Evolutionary conservation across 2,888 invertebrate species (phyloP), one percentile per base, ranked within the genome.

Genomic region (Bembecia ichneumoniformis): DNA sequence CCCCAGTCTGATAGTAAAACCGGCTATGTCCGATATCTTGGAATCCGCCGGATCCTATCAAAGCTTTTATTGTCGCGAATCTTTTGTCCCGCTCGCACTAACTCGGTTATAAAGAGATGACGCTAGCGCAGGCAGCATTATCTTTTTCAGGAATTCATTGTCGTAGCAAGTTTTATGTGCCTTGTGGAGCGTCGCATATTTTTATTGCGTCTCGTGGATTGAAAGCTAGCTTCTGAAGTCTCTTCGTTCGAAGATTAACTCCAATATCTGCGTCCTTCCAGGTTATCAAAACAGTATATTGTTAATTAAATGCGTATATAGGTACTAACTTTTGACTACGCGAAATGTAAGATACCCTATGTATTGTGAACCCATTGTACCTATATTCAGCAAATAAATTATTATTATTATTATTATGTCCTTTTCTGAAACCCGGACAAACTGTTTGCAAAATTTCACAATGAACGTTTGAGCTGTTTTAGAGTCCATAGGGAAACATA

Each of bases 111-210:
- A 81, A 79, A 74, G 79, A 76, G 81, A 77, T 68, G 74, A 68
- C 71, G 70, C 66, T 64, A 67, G 64, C 56, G 61, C 63, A 63
- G 72, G 61, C 63, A 63, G 72, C 69, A 80, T 79, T 77, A 81
- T 82, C 82, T 82, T 83, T 84, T 84, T 80, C 82, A 80, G 78
- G 74, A 82, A 87, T 86, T 84, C 86, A 87, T 83, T 82, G 86
- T 83, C 82, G 81, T 79, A 71, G 71, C 69, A 58, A 77, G 77
- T 83, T 87, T 87, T 86, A 84, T 79, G 79, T 63, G 66, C 68
- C 68, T 72, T 66, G 71, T 67, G 71, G 71, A 75, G 73, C 71
- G 71, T 81, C 71, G 77, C 82, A 87, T 86, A 86, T 84, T 84
- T 86, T 86, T 86, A 86, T 81, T 83, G 77, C 79, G 66, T 79